Conservation (phyloP, 2,797 vertebrate species). For the Chaenodraco wilsoni region DNA sequence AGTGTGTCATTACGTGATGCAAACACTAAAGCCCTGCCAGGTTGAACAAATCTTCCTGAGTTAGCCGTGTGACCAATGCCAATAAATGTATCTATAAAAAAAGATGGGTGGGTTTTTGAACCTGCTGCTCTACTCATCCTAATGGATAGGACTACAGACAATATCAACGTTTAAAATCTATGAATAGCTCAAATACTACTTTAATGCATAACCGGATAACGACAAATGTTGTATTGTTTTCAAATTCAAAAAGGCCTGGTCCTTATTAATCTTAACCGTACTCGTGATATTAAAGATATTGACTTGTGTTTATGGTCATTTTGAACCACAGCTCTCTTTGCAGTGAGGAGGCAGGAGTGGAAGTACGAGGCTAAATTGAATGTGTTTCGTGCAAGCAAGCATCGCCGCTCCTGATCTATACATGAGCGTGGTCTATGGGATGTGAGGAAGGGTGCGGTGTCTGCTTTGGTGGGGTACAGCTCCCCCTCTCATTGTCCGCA, state of each 20-base stretch:
- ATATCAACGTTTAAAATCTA: neutral
- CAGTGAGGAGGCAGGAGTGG: conserved; percentile 8
- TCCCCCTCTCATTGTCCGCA: conserved; percentile 68
- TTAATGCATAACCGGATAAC: neutral
- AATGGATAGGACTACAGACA: conserved; percentile 4
- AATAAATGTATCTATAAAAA: neutral
- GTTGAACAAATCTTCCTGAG: conserved; percentile 14
- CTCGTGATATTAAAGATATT: neutral
- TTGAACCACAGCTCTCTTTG: conserved; percentile 3
- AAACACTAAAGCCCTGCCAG: neutral
- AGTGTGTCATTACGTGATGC: neutral
- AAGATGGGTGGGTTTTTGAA: neutral
- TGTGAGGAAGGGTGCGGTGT: conserved; percentile 41
- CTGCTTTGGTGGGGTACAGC: conserved; percentile 54
- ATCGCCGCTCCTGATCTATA: conserved; percentile 64
- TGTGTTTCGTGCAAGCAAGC: conserved; percentile 1
- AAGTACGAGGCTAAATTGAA: neutral
- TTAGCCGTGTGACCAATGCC: conserved; percentile 28
- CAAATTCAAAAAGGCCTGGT: neutral
- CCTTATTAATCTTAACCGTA: neutral
- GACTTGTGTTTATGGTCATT: neutral
- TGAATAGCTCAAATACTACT: neutral
- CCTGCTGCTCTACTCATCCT: conserved; percentile 4
- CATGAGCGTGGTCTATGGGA: conserved; percentile 49
- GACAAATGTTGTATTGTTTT: neutral